Percentiles rank a stretch among this genome's conserved stretches.
Evolutionary conservation across 2,888 invertebrate genomes (phyloP).

Genomic region (Eubasilissa splendida): DNA sequence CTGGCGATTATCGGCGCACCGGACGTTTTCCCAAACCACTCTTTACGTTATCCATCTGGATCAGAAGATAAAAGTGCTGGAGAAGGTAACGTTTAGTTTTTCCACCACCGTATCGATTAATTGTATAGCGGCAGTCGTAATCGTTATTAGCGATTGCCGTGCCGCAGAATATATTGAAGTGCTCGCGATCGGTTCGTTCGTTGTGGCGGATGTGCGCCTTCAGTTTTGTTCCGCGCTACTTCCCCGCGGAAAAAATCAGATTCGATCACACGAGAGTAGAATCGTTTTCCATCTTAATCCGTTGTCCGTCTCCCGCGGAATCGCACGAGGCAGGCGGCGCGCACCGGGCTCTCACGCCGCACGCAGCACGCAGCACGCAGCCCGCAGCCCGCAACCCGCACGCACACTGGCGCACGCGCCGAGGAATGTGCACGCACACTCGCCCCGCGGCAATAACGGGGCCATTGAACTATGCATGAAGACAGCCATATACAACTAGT

Average conservation of each 20-base stretch:
- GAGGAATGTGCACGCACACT: slow-evolving; percentile 49
- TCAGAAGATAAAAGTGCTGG: too few species aligned
- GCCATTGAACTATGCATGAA: slow-evolving; percentile 47
- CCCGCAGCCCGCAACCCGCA: neutral
- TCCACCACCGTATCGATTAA: too few species aligned
- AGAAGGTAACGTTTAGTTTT: too few species aligned
- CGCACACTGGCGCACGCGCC: slow-evolving; percentile 2
- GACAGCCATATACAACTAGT: slow-evolving; percentile 45
- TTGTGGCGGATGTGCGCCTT: too few species aligned
- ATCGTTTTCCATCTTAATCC: slow-evolving; percentile 18
- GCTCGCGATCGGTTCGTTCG: too few species aligned
- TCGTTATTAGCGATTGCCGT: too few species aligned
- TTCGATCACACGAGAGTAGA: slow-evolving; percentile 2
- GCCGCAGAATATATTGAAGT: too few species aligned
- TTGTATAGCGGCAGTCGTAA: too few species aligned
- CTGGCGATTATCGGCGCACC: too few species aligned
- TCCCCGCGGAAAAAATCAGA: neutral
- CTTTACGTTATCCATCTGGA: too few species aligned
- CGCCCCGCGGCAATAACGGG: slow-evolving; percentile 49
- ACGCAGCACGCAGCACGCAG: slow-evolving; percentile 8
- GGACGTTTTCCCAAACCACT: too few species aligned
- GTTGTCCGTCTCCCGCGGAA: neutral
- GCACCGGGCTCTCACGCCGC: neutral
- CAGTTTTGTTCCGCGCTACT: too few species aligned
- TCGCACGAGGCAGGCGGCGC: neutral